These are phyloP conservation scores for Piprites chloris DNA, from an alignment of 2,113 vertebrate species.

Conservation along the genomic window DNA sequence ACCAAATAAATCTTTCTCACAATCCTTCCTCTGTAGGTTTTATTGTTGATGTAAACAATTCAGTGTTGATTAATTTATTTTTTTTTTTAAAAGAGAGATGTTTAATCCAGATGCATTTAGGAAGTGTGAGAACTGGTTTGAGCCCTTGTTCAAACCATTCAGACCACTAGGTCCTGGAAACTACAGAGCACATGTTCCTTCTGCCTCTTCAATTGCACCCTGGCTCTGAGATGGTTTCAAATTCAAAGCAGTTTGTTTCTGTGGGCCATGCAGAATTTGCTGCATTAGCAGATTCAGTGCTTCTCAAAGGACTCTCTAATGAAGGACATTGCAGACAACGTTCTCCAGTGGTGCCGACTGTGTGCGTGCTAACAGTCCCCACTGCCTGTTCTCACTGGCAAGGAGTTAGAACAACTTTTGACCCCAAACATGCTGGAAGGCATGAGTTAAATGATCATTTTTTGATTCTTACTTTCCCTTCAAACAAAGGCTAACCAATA, in stretches of 20 bases:
- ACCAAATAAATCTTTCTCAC: not conserved
- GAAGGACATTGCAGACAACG: not conserved
- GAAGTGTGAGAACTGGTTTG: not conserved
- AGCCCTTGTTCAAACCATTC: not conserved
- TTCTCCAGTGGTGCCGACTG: not conserved
- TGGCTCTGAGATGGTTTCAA: not conserved
- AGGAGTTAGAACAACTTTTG: conserved; percentile 29
- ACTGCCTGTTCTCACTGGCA: not conserved
- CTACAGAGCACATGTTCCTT: not conserved
- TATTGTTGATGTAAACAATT: not conserved
- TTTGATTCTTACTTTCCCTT: not conserved
- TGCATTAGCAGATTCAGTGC: not conserved
- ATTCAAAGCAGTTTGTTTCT: not conserved
- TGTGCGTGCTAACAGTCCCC: not conserved
- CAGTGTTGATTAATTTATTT: not conserved
- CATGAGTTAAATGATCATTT: not conserved
- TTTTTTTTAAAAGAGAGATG: too few relatives aligned
- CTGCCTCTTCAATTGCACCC: not conserved
- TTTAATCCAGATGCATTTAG: not conserved
- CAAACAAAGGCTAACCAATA: not conserved
- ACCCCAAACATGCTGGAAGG: not conserved
- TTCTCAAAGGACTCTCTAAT: not conserved
- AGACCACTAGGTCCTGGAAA: not conserved
- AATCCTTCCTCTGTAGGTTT: not conserved
- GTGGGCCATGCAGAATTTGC: not conserved